Percentiles rank a stretch among this genome's conserved stretches.
Evolutionary conservation across 2,113 vertebrate genomes (phyloP).

Genomic region (Desmodus rotundus): DNA sequence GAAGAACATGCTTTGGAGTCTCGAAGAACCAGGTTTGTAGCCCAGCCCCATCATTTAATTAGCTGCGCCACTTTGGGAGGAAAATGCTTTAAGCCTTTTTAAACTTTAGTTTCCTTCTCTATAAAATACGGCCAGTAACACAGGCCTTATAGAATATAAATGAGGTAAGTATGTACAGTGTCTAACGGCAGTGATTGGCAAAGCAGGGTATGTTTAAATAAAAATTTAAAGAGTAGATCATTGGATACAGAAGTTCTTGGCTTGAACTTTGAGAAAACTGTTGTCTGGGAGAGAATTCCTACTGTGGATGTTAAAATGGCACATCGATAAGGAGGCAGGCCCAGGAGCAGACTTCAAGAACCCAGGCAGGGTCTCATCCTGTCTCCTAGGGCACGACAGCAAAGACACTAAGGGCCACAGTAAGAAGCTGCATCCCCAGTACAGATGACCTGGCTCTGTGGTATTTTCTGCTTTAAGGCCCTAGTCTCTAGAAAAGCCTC

Average conservation of each 20-base stretch:
- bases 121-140: constrained; percentile 18
- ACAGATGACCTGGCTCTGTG: neutral
- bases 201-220: neutral
- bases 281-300: neutral
- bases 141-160: neutral
- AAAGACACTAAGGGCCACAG: neutral
- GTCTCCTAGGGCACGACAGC: neutral
- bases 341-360: neutral
- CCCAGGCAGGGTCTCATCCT: neutral
- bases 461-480: neutral
- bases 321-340: neutral
- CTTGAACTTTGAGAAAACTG: neutral
- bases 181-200: neutral
- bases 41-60: neutral
- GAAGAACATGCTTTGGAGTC: neutral
- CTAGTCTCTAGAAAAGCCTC: neutral
- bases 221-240: neutral
- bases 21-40: neutral
- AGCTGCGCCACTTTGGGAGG: neutral
- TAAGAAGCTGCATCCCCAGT: neutral
- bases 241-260: neutral
- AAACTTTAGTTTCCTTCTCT: neutral
- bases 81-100: neutral
- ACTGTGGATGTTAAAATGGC: neutral
- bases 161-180: neutral